Base-by-base conservation (phyloP, 2,113 vertebrate species). In the Mus pahari region DNA sequence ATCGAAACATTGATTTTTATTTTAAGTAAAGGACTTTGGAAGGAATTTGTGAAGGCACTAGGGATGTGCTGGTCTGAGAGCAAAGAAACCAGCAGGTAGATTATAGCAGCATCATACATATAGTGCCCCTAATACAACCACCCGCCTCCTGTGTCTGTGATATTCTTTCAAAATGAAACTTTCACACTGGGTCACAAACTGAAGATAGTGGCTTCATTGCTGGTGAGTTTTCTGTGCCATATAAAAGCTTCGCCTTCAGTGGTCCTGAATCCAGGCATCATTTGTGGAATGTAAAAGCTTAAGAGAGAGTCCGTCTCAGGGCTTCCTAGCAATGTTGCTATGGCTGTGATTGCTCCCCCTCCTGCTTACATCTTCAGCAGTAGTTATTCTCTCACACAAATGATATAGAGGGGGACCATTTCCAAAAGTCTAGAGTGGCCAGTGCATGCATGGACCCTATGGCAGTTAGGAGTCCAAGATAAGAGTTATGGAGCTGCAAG, bases 1-100 rank as follows among this genome's bases (percentile, higher is more conserved):
- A 68, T 68, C 0, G 31, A 33, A 9, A 74, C 24, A 88, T 62
- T 94, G 91, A 96, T 93, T 95, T 96, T 95, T 86, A 70, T 91
- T 93, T 93, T 84, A 96, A 93, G 92, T 93, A 92, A 89, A 94
- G 83, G 84, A 90, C 70, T 81, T 81, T 73, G n/a, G 68, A 94
- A 89, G 33, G 19, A 82, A 89, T 73, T 48, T 94, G 58, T 77
- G n/a, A 95, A 92, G 94, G 62, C 55, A 75, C 48, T 92, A 8
- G 42, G 33, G 50, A 45, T 33, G 8, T 75, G 66, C 33, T 94
- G 39, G 86, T 96, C 74, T 75, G 28, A 12, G 55, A 94, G 58
- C 83, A 94, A 87, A 71, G 17, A 93, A 93, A 95, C 78, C 62
- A 90, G 94, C 95, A 87, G 91, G 17, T 71, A 36, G 31, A 62